Evolutionary conservation across 2,113 vertebrate species (phyloP).

Genomic region (Grammomys dolichurus): DNA sequence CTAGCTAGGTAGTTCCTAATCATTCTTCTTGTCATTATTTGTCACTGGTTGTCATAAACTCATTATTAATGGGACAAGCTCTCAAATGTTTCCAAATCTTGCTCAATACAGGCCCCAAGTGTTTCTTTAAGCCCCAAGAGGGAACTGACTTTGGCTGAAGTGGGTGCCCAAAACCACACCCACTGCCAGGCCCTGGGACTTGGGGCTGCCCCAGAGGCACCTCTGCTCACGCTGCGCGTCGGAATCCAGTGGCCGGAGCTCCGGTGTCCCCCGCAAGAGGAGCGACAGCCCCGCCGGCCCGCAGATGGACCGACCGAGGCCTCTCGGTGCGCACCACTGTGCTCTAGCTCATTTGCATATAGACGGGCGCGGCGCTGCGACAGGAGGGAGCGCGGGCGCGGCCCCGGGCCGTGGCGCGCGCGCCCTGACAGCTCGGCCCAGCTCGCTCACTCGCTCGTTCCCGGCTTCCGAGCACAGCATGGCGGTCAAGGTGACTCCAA

Average conservation of each 20-base stretch:
- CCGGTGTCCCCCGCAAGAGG: not conserved
- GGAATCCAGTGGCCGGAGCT: not conserved
- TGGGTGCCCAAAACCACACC: constrained; percentile 72
- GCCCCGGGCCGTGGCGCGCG: constrained; percentile 86
- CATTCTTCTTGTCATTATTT: constrained; percentile 7
- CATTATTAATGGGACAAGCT: constrained; percentile 7
- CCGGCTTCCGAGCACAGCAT: constrained; percentile 91
- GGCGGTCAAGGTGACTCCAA: constrained; percentile 99
- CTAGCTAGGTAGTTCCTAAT: not conserved
- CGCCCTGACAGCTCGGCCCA: constrained; percentile 84
- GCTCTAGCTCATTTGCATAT: constrained; percentile 69
- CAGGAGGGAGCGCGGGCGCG: constrained; percentile 66
- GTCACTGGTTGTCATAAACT: constrained; percentile 41
- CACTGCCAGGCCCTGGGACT: constrained; percentile 69
- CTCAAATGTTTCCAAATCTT: constrained; percentile 55
- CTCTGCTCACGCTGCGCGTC: not conserved
- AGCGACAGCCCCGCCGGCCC: fast-evolving
- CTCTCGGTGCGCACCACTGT: constrained; percentile 72
- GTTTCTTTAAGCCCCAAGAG: constrained; percentile 55
- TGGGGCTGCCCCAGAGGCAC: constrained; percentile 2
- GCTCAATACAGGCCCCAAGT: constrained; percentile 37
- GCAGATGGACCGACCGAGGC: not conserved
- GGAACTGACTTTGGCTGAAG: constrained; percentile 30
- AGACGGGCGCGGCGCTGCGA: constrained; percentile 70
- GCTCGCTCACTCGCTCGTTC: constrained; percentile 87